These are phyloP conservation scores for Labeo catla DNA, from an alignment of 2,113 vertebrate species.

Conservation along the genomic window DNA sequence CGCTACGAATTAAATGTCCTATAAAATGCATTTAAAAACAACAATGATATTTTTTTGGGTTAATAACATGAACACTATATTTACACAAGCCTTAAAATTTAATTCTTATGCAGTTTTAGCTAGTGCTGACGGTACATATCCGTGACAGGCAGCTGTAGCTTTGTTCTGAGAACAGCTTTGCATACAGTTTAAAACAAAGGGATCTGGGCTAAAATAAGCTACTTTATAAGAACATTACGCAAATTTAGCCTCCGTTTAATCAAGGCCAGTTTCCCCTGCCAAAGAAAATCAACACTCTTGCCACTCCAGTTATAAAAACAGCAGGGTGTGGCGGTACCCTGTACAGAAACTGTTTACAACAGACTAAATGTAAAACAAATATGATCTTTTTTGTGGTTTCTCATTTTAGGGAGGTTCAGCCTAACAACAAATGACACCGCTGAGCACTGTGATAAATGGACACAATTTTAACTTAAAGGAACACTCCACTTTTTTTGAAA, in stretches of 20 bases:
- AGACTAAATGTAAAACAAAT: constrained; percentile 8
- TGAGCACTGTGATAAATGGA: neutral
- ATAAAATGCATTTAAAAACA: neutral
- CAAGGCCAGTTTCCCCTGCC: constrained; percentile 14
- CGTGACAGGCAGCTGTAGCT: neutral
- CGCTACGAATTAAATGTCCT: neutral
- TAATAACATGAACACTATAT: neutral
- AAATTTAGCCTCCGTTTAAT: constrained; percentile 43
- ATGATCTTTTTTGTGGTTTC: neutral
- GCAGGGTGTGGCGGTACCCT: constrained; percentile 14
- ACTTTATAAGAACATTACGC: constrained; percentile 29
- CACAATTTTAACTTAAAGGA: neutral
- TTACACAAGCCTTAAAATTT: neutral
- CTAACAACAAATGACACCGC: neutral
- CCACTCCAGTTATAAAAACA: constrained; percentile 16
- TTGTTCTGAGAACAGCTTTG: neutral
- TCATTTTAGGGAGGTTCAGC: neutral
- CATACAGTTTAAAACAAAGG: constrained; percentile 23
- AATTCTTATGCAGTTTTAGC: neutral
- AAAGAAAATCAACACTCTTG: constrained; percentile 12
- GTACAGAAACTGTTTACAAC: constrained; percentile 35
- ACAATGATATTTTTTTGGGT: neutral
- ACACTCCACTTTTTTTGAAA: too few relatives aligned
- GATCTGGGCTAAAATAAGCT: constrained; percentile 31
- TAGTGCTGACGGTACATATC: neutral